These are phyloP conservation scores for Lasioglossum figueresi DNA, from an alignment of 2,888 invertebrate species.

Conservation along the genomic window DNA sequence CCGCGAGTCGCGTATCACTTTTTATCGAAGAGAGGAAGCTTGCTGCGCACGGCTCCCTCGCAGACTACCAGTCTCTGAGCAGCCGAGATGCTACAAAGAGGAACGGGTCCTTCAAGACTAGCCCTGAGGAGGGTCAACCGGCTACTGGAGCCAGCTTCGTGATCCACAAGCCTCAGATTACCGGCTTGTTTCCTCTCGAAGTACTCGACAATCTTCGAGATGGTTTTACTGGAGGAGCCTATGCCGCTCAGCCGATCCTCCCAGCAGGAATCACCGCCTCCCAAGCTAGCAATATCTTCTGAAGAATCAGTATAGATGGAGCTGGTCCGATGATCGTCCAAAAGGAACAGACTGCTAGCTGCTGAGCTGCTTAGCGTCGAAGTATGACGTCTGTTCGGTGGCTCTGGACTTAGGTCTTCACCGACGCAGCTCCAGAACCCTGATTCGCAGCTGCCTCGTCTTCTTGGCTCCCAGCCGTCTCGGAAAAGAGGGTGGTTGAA, in stretches of 20 bases:
- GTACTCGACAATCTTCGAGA: constrained; percentile 94
- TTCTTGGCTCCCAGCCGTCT: constrained; percentile 85
- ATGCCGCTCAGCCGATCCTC: constrained; percentile 88
- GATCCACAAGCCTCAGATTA: constrained; percentile 77
- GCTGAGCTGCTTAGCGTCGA: constrained; percentile 85
- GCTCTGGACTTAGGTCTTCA: constrained; percentile 87
- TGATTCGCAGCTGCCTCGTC: constrained; percentile 94
- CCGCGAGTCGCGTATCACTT: constrained; percentile 82
- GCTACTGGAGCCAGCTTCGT: constrained; percentile 76
- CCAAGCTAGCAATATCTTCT: constrained; percentile 93
- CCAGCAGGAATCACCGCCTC: constrained; percentile 90
- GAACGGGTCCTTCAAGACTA: constrained; percentile 80
- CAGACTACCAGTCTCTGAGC: constrained; percentile 91
- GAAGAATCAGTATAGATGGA: constrained; percentile 95
- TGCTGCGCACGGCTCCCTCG: constrained; percentile 94
- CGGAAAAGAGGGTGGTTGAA: constrained; percentile 86
- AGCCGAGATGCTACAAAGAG: constrained; percentile 85
- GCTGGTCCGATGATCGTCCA: constrained; percentile 89
- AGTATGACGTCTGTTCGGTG: constrained; percentile 81
- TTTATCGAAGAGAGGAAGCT: constrained; percentile 93
- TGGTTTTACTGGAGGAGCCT: constrained; percentile 84
- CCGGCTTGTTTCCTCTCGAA: constrained; percentile 89
- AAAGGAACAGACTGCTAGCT: constrained; percentile 85
- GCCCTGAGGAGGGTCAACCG: constrained; percentile 79
- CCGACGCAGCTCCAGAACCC: constrained; percentile 96